A percentile compares a stretch with the other conserved stretches of the same genome.
These are phyloP conservation scores for Orbicella faveolata DNA, from an alignment of 64 coral and sea anemone genomes.

Conservation along the genomic window DNA sequence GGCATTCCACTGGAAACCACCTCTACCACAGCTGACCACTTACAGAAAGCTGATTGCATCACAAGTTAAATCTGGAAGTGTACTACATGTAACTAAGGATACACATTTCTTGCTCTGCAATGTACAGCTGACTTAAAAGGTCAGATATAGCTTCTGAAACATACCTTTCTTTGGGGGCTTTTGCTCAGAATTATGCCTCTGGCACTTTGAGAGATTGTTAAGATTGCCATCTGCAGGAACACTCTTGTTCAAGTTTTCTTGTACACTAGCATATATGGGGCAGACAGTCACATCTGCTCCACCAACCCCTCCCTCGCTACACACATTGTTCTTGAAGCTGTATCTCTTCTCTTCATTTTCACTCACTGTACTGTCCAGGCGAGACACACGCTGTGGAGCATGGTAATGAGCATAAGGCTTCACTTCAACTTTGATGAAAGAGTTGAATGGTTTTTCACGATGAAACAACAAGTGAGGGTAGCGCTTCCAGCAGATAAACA, in stretches of 20 bases:
- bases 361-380: conserved; percentile 30
- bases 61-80: too few relatives aligned
- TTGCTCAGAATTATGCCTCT: conserved; percentile 1
- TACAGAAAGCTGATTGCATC: too few relatives aligned
- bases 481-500: conserved; percentile 73
- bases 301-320: not conserved
- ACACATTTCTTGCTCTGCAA: too few relatives aligned
- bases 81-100: too few relatives aligned
- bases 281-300: conserved; percentile 45
- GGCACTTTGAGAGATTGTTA: not conserved
- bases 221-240: not conserved
- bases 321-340: not conserved
- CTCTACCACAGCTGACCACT: too few relatives aligned
- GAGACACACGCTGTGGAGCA: conserved; percentile 21
- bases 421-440: conserved; percentile 84
- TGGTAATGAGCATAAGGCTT: conserved; percentile 41
- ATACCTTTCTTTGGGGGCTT: conserved; percentile 36
- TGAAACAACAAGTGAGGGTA: conserved; percentile 60
- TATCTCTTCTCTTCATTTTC: conserved; percentile 53
- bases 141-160: too few relatives aligned
- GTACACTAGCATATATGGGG: conserved; percentile 81
- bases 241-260: conserved; percentile 12
- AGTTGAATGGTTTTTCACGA: conserved; percentile 70
- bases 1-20: too few relatives aligned
- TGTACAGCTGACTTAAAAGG: too few relatives aligned